Percentiles rank a stretch among this genome's conserved stretches.
Conservation (phyloP, 2,113 vertebrate species). For the Spea multiplicata region DNA sequence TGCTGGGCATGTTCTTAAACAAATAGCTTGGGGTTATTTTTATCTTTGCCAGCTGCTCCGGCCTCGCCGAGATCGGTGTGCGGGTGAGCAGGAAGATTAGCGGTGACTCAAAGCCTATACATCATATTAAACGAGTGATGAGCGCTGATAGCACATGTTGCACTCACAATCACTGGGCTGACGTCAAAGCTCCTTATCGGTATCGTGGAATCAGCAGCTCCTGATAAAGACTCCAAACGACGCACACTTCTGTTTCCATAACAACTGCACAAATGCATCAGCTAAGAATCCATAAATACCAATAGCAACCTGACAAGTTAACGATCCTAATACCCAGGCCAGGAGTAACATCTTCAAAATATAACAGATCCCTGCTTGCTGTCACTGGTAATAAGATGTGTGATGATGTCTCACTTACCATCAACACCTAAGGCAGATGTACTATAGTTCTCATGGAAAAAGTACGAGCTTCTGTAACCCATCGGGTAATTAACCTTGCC, state of each 20-base stretch:
- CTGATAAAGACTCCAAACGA: background rate
- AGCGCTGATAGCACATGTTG: slow-evolving; percentile 21
- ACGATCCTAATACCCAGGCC: too few species aligned
- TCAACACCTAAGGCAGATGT: too few species aligned
- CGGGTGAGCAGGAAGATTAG: slow-evolving; percentile 26
- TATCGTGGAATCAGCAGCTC: background rate
- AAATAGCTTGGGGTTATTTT: slow-evolving; percentile 32
- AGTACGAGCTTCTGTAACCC: too few species aligned
- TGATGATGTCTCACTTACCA: too few species aligned
- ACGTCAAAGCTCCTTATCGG: slow-evolving; percentile 41
- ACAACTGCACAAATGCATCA: background rate
- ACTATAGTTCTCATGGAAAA: too few species aligned
- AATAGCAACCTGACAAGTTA: too few species aligned
- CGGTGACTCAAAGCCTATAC: slow-evolving; percentile 37
- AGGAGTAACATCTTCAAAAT: too few species aligned
- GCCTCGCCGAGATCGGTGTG: slow-evolving; percentile 14
- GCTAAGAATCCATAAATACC: background rate
- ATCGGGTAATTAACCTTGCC: too few species aligned
- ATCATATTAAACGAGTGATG: slow-evolving; percentile 38
- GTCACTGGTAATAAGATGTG: too few species aligned
- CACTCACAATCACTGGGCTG: slow-evolving; percentile 8
- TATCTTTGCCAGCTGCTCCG: slow-evolving; percentile 18
- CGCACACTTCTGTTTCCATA: background rate
- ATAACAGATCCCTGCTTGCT: too few species aligned
- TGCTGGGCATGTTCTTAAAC: background rate